Conservation (phyloP, 2,888 invertebrate genomes). For the Drosophila robusta region DNA sequence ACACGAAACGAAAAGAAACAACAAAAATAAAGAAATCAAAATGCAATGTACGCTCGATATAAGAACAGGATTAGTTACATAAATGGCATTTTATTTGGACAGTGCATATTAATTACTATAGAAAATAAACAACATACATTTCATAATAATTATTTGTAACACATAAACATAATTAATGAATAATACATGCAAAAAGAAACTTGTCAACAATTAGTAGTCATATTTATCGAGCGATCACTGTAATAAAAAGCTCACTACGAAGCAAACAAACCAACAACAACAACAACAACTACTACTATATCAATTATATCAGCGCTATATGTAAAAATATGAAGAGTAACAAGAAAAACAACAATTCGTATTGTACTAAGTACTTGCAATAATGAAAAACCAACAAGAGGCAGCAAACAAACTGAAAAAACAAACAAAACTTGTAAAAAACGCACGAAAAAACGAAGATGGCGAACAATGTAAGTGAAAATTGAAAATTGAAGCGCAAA, state of each 20-base stretch:
- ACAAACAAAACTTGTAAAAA: slow-evolving; percentile 1
- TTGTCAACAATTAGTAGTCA: too few species aligned
- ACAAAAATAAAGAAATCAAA: neutral
- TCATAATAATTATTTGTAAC: too few species aligned
- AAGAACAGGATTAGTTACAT: neutral
- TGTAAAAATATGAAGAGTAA: slow-evolving; percentile 3
- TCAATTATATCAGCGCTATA: neutral
- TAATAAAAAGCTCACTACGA: neutral
- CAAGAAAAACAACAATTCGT: slow-evolving; percentile 1
- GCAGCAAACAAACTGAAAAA: slow-evolving; percentile 12
- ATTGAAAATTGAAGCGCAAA: slow-evolving; percentile 21
- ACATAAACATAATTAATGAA: too few species aligned
- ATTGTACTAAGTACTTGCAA: slow-evolving; percentile 25
- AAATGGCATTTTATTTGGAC: too few species aligned
- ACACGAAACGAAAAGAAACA: neutral
- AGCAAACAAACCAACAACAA: neutral
- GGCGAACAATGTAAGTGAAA: slow-evolving; percentile 24
- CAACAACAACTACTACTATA: slow-evolving; percentile 2
- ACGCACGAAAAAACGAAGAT: neutral
- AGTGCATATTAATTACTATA: too few species aligned
- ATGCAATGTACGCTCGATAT: neutral
- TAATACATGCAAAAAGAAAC: neutral
- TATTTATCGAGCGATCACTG: too few species aligned
- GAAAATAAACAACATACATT: too few species aligned
- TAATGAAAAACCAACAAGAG: slow-evolving; percentile 46